Evolutionary conservation across 2,888 invertebrate species (phyloP).

Genomic region (Coecobrya sp.): DNA sequence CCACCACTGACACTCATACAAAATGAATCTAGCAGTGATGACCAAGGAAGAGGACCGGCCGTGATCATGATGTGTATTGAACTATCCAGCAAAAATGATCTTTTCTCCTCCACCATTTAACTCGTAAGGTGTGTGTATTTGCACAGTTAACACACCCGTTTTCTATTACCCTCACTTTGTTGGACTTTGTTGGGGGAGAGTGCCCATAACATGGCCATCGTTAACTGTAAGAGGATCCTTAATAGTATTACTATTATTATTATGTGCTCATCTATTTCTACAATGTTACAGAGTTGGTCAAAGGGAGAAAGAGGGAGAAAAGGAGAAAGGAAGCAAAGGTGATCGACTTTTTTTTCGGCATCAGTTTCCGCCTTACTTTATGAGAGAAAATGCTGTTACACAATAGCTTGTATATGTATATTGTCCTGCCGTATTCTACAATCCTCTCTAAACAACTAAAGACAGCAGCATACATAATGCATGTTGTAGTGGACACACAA

Average conservation of each 20-base stretch:
- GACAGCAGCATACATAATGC: conserved; percentile 13
- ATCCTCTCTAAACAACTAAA: background rate
- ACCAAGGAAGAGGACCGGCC: background rate
- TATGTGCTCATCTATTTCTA: conserved; percentile 75
- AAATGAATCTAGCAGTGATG: background rate
- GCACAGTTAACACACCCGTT: conserved; percentile 13
- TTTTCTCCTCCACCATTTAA: background rate
- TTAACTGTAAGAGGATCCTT: conserved; percentile 69
- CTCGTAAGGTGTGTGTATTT: conserved; percentile 8
- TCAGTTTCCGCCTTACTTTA: background rate
- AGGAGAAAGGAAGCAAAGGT: background rate
- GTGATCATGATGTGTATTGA: background rate
- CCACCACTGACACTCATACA: conserved; percentile 31
- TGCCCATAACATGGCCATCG: conserved; percentile 58
- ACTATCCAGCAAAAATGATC: background rate
- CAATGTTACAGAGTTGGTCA: conserved; percentile 30
- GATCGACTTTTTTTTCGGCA: conserved; percentile 46
- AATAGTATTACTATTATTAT: conserved; percentile 78
- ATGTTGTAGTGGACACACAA: background rate
- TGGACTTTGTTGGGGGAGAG: background rate
- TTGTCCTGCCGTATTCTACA: background rate
- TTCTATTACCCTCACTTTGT: background rate
- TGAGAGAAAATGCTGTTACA: background rate
- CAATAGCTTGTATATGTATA: background rate
- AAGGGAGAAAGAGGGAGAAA: background rate